Conservation (phyloP, 2,797 vertebrate species). For the Fistularia commersonii region DNA sequence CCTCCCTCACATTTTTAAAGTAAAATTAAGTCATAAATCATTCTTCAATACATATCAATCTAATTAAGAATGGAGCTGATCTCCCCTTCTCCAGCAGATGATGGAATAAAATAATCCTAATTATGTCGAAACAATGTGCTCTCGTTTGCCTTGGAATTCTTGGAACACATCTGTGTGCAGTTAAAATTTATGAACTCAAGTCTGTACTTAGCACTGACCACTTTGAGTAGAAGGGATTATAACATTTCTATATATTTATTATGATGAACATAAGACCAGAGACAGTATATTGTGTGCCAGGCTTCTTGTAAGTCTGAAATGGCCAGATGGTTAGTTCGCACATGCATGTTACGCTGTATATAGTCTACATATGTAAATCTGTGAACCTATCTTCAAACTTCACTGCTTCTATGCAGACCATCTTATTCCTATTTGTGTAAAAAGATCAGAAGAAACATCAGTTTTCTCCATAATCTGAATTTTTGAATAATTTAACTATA, state of each 20-base stretch:
- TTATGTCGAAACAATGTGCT: constrained; percentile 72
- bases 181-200: constrained; percentile 51
- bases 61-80: constrained; percentile 71
- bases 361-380: constrained; percentile 57
- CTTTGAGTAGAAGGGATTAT: too few relatives aligned
- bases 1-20: constrained; percentile 50
- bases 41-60: constrained; percentile 66
- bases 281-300: constrained; percentile 6
- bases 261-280: too few relatives aligned
- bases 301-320: constrained; percentile 44
- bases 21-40: constrained; percentile 70
- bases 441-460: neutral
- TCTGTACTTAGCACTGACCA: constrained; percentile 3
- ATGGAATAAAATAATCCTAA: constrained; percentile 61
- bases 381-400: constrained; percentile 53
- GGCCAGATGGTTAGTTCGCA: constrained; percentile 50
- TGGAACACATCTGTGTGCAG: constrained; percentile 24
- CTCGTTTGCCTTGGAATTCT: constrained; percentile 47
- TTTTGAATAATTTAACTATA: neutral
- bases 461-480: neutral
- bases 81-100: constrained; percentile 52
- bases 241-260: too few relatives aligned
- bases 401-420: constrained; percentile 21
- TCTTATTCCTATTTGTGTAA: constrained; percentile 38
- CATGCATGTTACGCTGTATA: constrained; percentile 39